Percentiles rank a stretch among this genome's conserved stretches.
These are phyloP conservation scores for Petroica traversi DNA, from an alignment of 2,113 vertebrate genomes.

Conservation along the genomic window DNA sequence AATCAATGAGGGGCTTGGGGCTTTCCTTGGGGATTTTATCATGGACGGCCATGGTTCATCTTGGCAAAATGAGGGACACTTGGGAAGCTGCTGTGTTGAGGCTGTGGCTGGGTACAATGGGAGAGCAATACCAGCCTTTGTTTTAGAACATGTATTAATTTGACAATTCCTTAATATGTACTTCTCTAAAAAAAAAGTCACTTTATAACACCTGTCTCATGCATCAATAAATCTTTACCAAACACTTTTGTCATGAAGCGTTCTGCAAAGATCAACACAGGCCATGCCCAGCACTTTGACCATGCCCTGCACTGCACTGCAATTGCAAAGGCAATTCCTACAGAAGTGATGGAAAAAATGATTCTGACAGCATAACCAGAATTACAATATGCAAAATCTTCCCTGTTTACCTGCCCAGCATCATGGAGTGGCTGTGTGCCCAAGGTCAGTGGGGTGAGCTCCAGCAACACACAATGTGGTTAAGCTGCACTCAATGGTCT, in stretches of 20 bases:
- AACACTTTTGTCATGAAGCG: not conserved
- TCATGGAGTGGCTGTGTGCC: rapidly evolving
- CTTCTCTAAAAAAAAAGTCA: not conserved
- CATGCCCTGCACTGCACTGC: rapidly evolving
- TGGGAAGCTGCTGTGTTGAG: no score
- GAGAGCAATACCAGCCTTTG: not conserved
- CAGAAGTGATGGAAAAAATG: not conserved
- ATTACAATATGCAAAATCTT: not conserved
- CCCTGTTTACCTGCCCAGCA: not conserved
- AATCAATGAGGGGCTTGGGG: not conserved
- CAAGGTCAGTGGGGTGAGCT: not conserved
- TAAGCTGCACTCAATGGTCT: not conserved
- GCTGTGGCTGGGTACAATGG: not conserved
- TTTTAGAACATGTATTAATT: not conserved
- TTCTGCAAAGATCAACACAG: not conserved
- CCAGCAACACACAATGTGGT: rapidly evolving
- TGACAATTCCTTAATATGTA: not conserved
- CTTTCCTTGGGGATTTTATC: not conserved
- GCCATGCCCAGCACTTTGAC: no score
- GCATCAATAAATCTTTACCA: not conserved
- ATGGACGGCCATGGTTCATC: not conserved
- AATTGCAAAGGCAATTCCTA: not conserved
- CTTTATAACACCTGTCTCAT: rapidly evolving
- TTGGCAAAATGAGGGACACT: not conserved
- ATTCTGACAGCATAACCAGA: no score